Evolutionary conservation across 2,888 invertebrate genomes (phyloP).

Genomic region (Cryptus armator): DNA sequence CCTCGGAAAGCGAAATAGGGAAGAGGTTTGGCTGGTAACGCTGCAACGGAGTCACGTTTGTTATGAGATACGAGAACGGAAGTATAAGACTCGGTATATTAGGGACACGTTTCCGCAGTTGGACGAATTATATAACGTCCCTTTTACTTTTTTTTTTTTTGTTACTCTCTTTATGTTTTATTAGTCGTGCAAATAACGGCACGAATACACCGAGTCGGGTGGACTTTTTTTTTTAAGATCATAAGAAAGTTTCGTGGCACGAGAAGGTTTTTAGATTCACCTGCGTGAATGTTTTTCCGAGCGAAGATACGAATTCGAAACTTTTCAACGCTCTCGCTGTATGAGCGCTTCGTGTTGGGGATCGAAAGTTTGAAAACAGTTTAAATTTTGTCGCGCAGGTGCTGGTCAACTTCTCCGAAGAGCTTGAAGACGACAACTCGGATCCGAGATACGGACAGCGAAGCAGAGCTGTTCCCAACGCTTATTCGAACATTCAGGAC

Average conservation of each 20-base stretch:
- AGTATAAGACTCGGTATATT: background rate
- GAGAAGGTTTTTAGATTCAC: background rate
- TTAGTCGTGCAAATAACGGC: conserved; percentile 13
- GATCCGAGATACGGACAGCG: conserved; percentile 70
- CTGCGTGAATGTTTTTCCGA: conserved; percentile 5
- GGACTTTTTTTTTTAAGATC: background rate
- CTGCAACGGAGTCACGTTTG: conserved; percentile 7
- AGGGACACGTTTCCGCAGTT: conserved; percentile 9
- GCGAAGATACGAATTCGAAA: conserved; percentile 8
- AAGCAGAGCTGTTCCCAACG: conserved; percentile 73
- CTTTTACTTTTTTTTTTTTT: conserved; percentile 12
- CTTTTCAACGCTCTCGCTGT: background rate
- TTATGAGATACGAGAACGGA: conserved; percentile 34
- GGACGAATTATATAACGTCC: conserved; percentile 16
- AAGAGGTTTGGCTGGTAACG: background rate
- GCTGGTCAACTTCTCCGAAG: conserved; percentile 81
- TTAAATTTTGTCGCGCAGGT: conserved; percentile 74
- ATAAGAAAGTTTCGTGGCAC: background rate
- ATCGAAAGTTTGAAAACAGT: background rate
- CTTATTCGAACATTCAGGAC: conserved; percentile 75
- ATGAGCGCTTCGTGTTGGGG: background rate
- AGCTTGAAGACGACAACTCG: conserved; percentile 75
- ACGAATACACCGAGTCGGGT: background rate
- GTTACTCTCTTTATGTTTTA: conserved; percentile 16
- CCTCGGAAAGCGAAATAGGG: background rate